Percentiles rank a stretch among this genome's conserved stretches.
phyloP scores from a whole-genome alignment of 2,797 vertebrate genomes.

The Podarcis lilfordi region DNA sequence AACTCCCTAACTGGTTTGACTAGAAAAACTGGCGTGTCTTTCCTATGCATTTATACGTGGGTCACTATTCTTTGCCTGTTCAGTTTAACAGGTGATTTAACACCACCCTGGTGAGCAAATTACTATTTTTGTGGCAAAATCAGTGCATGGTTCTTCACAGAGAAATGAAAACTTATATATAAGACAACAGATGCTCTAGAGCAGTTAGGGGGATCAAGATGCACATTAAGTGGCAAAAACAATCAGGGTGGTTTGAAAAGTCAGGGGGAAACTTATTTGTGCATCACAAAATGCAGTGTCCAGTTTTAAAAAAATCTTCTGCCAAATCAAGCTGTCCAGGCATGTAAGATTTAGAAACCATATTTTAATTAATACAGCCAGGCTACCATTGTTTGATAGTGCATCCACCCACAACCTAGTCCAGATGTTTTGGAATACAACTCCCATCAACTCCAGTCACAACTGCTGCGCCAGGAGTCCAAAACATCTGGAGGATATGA shows the following conservation, averaged over 20 bases:
- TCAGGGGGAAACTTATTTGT: neutral
- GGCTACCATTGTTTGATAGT: no score
- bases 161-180: neutral
- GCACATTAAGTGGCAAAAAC: neutral
- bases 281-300: neutral
- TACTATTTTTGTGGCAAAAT: neutral
- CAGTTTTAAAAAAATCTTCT: no score
- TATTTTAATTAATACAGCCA: neutral
- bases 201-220: neutral
- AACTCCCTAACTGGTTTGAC: conserved; percentile 8
- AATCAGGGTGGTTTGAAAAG: neutral
- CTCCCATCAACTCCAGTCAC: no score
- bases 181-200: neutral
- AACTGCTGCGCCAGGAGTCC: no score
- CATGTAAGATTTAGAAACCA: neutral
- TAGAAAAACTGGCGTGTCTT: neutral
- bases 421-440: no score
- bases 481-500: no score
- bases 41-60: neutral
- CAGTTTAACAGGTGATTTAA: neutral
- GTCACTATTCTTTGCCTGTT: neutral
- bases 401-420: no score
- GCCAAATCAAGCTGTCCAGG: neutral
- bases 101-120: neutral
- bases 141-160: neutral